Evolutionary conservation across 2,113 vertebrate species (phyloP).

Genomic region (Regulus satrapa): DNA sequence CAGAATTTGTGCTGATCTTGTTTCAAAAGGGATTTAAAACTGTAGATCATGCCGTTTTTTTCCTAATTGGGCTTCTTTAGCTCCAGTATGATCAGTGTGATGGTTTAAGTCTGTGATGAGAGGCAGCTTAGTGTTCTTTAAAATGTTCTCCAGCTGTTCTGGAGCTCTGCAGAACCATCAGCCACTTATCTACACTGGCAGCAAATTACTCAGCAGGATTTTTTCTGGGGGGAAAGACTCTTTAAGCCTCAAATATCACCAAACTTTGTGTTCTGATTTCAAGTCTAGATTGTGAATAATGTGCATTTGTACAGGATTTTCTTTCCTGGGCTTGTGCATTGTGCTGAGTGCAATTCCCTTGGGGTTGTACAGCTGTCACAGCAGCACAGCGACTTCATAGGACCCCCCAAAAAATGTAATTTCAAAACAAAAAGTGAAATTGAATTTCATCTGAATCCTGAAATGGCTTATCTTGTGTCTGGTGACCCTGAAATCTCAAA

Average conservation of each 20-base stretch:
- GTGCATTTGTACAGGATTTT: not conserved
- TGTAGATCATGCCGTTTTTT: not conserved
- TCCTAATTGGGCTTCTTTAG: not conserved
- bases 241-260: not conserved
- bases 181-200: not conserved
- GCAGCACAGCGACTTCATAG: not conserved
- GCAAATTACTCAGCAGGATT: not conserved
- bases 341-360: not conserved
- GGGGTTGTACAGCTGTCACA: not conserved
- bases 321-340: not conserved
- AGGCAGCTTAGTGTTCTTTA: not conserved
- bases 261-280: not conserved
- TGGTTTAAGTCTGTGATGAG: not conserved
- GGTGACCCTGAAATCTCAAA: not conserved
- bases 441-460: not conserved
- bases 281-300: not conserved
- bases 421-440: not conserved
- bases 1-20: not conserved
- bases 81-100: not conserved
- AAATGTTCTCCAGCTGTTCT: not conserved
- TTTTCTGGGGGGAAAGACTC: not conserved
- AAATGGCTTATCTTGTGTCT: not conserved
- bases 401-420: not conserved
- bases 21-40: conserved; percentile 20
- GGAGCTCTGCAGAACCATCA: not conserved